Percentiles rank a stretch among this genome's conserved stretches.
These are phyloP conservation scores for Ploceus nigricollis DNA, from an alignment of 2,113 vertebrate species.

Conservation along the genomic window DNA sequence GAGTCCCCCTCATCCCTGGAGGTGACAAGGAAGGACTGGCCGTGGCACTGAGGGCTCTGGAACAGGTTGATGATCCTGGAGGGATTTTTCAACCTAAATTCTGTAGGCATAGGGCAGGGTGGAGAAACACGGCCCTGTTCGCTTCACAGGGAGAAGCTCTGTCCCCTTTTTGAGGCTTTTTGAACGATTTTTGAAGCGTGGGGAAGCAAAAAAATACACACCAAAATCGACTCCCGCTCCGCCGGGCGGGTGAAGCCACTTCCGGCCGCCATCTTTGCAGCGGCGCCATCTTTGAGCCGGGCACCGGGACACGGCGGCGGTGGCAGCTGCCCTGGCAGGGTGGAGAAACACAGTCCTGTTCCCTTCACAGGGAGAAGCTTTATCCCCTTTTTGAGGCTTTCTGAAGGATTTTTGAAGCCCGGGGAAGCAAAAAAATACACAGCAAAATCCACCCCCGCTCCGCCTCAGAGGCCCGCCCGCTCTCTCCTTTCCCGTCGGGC, in stretches of 20 bases:
- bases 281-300: slow-evolving; percentile 76
- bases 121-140: rapidly evolving
- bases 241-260: neutral
- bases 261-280: neutral
- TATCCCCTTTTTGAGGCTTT: too few species aligned
- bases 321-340: neutral
- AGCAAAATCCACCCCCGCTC: neutral
- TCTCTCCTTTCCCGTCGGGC: too few species aligned
- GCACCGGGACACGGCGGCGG: slow-evolving; percentile 4
- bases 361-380: too few species aligned
- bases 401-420: neutral
- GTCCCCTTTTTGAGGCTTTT: neutral
- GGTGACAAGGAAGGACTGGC: neutral
- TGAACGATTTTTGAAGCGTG: neutral
- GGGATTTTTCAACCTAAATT: neutral
- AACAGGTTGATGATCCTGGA: rapidly evolving
- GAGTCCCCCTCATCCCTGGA: rapidly evolving
- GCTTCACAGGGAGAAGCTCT: neutral
- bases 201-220: neutral
- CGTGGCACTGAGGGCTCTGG: rapidly evolving
- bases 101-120: rapidly evolving
- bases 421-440: neutral
- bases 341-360: neutral
- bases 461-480: neutral
- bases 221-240: neutral